These are phyloP conservation scores for Boulengeromyrus knoepffleri DNA, from an alignment of 2,113 vertebrate species.

Conservation along the genomic window DNA sequence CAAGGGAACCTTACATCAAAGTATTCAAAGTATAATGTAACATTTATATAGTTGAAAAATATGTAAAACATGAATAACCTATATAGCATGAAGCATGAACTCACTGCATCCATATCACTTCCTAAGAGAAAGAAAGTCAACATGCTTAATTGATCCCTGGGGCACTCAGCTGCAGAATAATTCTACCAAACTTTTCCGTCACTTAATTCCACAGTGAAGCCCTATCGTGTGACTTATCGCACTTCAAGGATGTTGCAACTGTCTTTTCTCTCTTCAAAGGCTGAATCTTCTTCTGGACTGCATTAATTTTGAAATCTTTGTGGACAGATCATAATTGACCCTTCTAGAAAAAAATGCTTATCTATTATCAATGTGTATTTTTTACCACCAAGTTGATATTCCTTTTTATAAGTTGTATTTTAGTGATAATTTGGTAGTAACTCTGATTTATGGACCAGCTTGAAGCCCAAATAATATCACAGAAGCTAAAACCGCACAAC, in stretches of 20 bases:
- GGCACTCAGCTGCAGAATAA: not conserved
- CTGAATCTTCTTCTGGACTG: not conserved
- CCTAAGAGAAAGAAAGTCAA: not conserved
- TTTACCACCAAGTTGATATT: not conserved
- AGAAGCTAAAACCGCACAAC: not conserved
- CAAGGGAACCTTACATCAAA: not conserved
- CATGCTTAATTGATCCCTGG: not conserved
- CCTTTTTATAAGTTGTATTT: not conserved
- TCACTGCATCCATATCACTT: not conserved
- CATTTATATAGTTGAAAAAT: not conserved
- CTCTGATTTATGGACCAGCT: not conserved
- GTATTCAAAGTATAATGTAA: not conserved
- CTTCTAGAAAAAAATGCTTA: not conserved
- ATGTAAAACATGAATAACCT: not conserved
- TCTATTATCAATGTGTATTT: not conserved
- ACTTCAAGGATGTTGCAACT: not conserved
- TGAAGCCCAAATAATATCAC: not conserved
- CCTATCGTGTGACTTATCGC: not conserved
- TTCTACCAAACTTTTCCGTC: not conserved
- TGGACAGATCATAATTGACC: not conserved
- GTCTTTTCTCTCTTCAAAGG: not conserved
- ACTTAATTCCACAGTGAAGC: not conserved
- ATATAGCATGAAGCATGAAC: not conserved
- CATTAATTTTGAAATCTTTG: not conserved
- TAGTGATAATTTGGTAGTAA: not conserved